Evolutionary conservation across 2,113 vertebrate genomes (phyloP).

Genomic region (Takifugu bimaculatus): DNA sequence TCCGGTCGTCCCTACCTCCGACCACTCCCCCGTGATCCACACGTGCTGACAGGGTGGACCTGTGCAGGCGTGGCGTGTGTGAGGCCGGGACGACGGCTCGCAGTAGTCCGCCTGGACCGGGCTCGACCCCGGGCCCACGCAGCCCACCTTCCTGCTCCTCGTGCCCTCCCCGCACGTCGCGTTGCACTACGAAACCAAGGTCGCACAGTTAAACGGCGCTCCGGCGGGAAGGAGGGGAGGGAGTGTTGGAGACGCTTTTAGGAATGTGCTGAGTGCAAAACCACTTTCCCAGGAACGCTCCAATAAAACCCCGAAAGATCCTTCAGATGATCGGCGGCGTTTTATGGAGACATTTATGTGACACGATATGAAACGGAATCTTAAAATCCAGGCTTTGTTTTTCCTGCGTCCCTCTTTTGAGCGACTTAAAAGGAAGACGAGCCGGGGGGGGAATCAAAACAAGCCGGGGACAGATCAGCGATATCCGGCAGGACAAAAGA

Average conservation of each 20-base stretch:
- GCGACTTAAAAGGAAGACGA: constrained; percentile 41
- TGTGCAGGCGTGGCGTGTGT: constrained; percentile 71
- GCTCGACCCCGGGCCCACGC: constrained; percentile 64
- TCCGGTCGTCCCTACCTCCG: constrained; percentile 76
- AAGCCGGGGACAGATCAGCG: constrained; percentile 28
- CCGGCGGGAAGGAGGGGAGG: constrained; percentile 37
- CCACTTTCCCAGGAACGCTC: no score
- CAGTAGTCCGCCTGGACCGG: constrained; percentile 80
- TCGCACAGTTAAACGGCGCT: neutral
- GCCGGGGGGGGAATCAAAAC: constrained; percentile 1
- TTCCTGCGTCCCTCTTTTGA: constrained; percentile 31
- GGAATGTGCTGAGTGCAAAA: no score
- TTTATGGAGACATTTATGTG: constrained; percentile 32
- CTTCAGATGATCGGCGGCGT: neutral
- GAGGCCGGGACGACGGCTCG: constrained; percentile 69
- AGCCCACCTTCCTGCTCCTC: constrained; percentile 73
- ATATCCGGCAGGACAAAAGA: constrained; percentile 32
- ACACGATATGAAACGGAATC: constrained; percentile 14
- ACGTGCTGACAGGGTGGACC: constrained; percentile 71
- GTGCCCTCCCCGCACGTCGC: constrained; percentile 73
- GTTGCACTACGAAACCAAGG: constrained; percentile 75
- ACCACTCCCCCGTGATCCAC: constrained; percentile 81
- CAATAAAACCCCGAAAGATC: neutral
- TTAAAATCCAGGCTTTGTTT: neutral
- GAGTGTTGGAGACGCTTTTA: constrained; percentile 35